Evolutionary conservation across 2,797 vertebrate genomes (phyloP).

Genomic region (Brotula barbata): DNA sequence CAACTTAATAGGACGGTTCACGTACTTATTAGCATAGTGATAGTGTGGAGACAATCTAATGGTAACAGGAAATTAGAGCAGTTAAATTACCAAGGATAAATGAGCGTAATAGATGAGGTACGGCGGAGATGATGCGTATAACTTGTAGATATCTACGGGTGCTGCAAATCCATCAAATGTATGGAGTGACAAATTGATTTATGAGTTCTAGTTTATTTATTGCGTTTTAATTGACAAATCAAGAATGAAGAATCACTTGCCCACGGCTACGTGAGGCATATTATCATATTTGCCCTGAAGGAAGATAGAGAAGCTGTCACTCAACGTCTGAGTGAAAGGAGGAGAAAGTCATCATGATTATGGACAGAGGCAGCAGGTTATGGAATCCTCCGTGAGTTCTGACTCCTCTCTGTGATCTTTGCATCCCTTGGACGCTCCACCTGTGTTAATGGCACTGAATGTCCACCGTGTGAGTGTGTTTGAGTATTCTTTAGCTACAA

Average conservation of each 20-base stretch:
- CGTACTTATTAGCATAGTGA: slow-evolving; percentile 1
- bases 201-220: no score
- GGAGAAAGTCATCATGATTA: background rate
- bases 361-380: slow-evolving; percentile 5
- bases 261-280: background rate
- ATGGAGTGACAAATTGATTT: no score
- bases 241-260: slow-evolving; percentile 14
- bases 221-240: slow-evolving; percentile 6
- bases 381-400: slow-evolving; percentile 9
- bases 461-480: background rate
- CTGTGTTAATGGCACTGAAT: slow-evolving; percentile 1
- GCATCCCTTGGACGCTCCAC: slow-evolving; percentile 6
- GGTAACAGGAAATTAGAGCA: background rate
- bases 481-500: slow-evolving; percentile 1
- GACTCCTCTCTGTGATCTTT: slow-evolving; percentile 6
- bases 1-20: slow-evolving; percentile 21
- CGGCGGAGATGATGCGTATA: background rate
- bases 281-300: slow-evolving; percentile 2
- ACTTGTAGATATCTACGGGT: background rate
- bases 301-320: background rate
- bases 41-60: slow-evolving; percentile 8
- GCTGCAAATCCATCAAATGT: background rate
- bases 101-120: background rate
- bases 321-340: slow-evolving; percentile 5
- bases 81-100: slow-evolving; percentile 5